Evolutionary conservation across 1,140 invertebrate species (phyloP), one percentile per base, ranked within the genome.

Genomic region (Camponotus pennsylvanicus): DNA sequence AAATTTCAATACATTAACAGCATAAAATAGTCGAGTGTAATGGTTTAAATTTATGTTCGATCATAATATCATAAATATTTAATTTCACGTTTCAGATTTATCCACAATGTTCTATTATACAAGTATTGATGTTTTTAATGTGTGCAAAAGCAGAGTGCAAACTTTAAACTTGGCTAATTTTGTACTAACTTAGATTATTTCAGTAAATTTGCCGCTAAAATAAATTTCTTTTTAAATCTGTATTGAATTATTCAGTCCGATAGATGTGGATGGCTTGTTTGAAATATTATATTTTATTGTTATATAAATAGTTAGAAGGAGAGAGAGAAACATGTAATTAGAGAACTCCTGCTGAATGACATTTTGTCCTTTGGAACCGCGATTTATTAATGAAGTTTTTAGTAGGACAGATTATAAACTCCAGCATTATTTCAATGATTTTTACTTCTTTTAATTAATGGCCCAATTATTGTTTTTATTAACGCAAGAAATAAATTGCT

Each of bases 261-360:
- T 7, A 61, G 21, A 59, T 27, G 61, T 59, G n/a, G 27, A 76
- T 3, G 21, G 34, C 34, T 61, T 40, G 55, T 42, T 61, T 42
- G 40, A 67, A 34, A 32, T 27, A 27, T 27, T 27, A 27, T 27
- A 21, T 55, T 37, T n/a, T 34, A 69, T 79, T 69, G 37, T 55
- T 55, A 57, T 40, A 42, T 15, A 40, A 37, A 49, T 27, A 40
- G 7, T 80, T 59, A 42, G 49, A 59, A 57, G 49, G 49, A 2
- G 27, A 27, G 27, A 27, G 27, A 27, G 75, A 27, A 42, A n/a
- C 57, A 67, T 27, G 52, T 52, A 37, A 49, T 49, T 59, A 69
- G 27, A 78, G 69, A 86, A 86, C 73, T 77, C 59, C 77, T 83
- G 40, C 34, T 66, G 78, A 83, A 67, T 86, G 77, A 82, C 61